phyloP scores from a whole-genome alignment of 2,797 vertebrate species.

The Etheostoma perlongum region DNA sequence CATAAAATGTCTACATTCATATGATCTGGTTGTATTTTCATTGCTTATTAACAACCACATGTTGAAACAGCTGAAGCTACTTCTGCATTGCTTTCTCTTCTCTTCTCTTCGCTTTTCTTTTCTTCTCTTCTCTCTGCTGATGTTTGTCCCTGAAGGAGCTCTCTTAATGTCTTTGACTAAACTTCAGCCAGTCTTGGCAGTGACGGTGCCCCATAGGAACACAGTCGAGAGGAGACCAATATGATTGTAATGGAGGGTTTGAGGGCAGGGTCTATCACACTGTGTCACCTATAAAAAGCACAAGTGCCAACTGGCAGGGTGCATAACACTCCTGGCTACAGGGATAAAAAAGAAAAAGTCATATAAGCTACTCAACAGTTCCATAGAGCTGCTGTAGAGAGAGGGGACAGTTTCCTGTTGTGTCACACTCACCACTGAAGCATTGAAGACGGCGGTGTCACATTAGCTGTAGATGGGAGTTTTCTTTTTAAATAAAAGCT shows the following conservation, averaged over 20 bases:
- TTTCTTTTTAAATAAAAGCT: slow-evolving; percentile 29
- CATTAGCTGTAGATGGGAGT: slow-evolving; percentile 11
- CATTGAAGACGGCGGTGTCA: slow-evolving; percentile 38
- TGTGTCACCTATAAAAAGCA: slow-evolving; percentile 77
- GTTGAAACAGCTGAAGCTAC: not conserved
- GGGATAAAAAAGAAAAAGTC: slow-evolving; percentile 29
- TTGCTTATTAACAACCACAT: not conserved
- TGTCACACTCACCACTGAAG: slow-evolving; percentile 57
- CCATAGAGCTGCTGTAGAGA: slow-evolving; percentile 33
- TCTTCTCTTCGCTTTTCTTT: not conserved
- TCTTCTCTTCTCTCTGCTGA: slow-evolving; percentile 26
- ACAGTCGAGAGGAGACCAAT: slow-evolving; percentile 76
- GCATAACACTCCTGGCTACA: slow-evolving; percentile 70
- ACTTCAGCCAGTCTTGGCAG: slow-evolving; percentile 80
- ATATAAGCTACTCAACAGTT: slow-evolving; percentile 47
- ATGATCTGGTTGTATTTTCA: not conserved
- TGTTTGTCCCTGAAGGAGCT: slow-evolving; percentile 78
- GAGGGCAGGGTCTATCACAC: slow-evolving; percentile 79
- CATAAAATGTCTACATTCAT: not conserved
- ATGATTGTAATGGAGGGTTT: slow-evolving; percentile 81
- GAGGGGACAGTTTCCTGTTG: slow-evolving; percentile 58
- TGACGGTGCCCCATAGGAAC: slow-evolving; percentile 76
- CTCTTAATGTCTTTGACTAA: slow-evolving; percentile 83
- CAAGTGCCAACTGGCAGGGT: slow-evolving; percentile 70
- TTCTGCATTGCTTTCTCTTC: not conserved